phyloP scores from a whole-genome alignment of 1,140 invertebrate genomes.

The Centruroides vittatus region DNA sequence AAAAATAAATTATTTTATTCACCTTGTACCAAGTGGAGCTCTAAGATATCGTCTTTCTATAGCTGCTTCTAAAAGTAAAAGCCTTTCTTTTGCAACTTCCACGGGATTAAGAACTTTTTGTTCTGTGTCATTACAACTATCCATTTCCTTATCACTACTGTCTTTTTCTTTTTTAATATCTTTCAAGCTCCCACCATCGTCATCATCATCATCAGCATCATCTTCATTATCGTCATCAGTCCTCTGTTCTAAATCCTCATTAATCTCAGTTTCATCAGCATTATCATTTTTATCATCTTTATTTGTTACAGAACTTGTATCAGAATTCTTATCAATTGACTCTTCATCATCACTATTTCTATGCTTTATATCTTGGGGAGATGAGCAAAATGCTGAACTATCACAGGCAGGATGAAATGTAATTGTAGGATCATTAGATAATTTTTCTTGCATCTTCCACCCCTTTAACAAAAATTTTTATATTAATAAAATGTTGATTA shows the following conservation, averaged over 20 bases:
- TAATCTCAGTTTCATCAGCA: background rate
- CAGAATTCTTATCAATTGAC: no score
- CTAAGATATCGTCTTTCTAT: constrained; percentile 88
- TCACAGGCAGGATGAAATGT: constrained; percentile 36
- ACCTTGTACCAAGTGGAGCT: constrained; percentile 69
- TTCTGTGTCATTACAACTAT: background rate
- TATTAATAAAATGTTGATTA: no score
- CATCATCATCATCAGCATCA: constrained; percentile 1
- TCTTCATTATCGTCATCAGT: constrained; percentile 2
- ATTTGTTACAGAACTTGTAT: no score
- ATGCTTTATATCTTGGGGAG: no score
- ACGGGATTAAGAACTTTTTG: constrained; percentile 38
- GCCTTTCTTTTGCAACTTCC: constrained; percentile 53
- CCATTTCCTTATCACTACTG: background rate
- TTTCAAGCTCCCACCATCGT: background rate
- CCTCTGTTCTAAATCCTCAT: background rate
- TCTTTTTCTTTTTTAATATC: background rate
- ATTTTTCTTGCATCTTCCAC: constrained; percentile 57
- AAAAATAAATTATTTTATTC: constrained; percentile 20
- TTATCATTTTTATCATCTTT: background rate
- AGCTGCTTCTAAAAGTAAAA: constrained; percentile 68
- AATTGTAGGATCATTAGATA: constrained; percentile 40
- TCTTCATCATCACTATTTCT: no score
- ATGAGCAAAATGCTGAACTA: background rate
- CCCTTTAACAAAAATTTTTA: constrained; percentile 36